These are phyloP conservation scores for Aplysia californica DNA, from an alignment of 1,140 invertebrate species.

Conservation along the genomic window DNA sequence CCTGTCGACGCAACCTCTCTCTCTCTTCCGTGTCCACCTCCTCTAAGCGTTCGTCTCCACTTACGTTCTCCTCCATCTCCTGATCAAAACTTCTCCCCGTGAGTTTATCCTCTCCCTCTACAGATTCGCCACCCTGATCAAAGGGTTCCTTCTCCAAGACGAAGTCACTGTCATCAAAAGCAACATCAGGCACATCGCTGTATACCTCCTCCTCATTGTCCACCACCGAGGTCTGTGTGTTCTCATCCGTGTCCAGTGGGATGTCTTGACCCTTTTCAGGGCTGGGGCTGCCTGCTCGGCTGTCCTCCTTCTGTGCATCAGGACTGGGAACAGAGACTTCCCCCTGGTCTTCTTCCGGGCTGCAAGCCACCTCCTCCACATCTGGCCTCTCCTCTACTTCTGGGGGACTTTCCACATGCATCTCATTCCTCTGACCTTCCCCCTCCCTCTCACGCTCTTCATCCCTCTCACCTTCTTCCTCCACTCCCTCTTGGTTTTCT, in stretches of 20 bases:
- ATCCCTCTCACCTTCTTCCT: neutral
- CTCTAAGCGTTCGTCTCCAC: no score
- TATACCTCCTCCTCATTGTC: constrained; percentile 17
- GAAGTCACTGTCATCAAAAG: constrained; percentile 30
- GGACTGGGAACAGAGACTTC: neutral
- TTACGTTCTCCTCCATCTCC: no score
- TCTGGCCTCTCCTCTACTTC: neutral
- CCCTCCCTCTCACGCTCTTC: no score
- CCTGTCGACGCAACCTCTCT: constrained; percentile 11
- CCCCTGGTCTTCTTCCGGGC: neutral
- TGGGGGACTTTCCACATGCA: neutral
- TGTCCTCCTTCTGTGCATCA: constrained; percentile 1
- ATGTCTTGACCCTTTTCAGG: no score
- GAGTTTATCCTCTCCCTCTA: no score
- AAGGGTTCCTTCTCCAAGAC: constrained; percentile 27
- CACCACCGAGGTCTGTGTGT: constrained; percentile 4
- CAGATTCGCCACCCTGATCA: no score
- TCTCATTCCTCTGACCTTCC: neutral
- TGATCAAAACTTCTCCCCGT: no score
- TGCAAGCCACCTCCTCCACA: neutral
- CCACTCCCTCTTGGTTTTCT: neutral
- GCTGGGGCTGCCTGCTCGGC: no score
- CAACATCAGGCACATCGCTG: constrained; percentile 19
- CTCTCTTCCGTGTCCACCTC: neutral
- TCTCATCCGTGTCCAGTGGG: constrained; percentile 17